Evolutionary conservation across 2,797 vertebrate genomes (phyloP).

Genomic region (Enteromius paludinosus): DNA sequence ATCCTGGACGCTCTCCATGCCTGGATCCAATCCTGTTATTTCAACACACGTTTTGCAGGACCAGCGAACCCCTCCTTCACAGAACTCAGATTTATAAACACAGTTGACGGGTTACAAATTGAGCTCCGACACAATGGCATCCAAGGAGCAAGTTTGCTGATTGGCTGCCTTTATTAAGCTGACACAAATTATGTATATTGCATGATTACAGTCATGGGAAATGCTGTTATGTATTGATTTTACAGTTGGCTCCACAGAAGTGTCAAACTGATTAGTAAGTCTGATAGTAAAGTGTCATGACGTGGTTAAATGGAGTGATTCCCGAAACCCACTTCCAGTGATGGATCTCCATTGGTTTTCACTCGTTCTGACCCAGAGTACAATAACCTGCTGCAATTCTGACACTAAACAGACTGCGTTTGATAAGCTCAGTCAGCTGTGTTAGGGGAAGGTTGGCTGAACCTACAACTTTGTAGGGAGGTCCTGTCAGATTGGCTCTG

Average conservation of each 20-base stretch:
- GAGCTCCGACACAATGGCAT: constrained; percentile 6
- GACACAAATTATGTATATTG: not conserved
- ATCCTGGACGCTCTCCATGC: constrained; percentile 47
- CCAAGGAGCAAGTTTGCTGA: not conserved
- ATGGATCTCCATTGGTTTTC: not conserved
- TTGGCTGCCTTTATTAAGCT: constrained; percentile 7
- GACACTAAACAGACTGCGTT: constrained; percentile 36
- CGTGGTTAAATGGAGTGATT: constrained; percentile 3
- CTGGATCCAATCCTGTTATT: constrained; percentile 39
- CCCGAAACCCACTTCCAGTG: constrained; percentile 7
- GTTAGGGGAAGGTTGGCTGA: constrained; percentile 7
- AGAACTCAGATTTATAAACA: constrained; percentile 44
- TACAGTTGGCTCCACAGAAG: not conserved
- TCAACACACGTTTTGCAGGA: constrained; percentile 45
- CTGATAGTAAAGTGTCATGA: constrained; percentile 35
- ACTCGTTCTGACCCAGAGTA: constrained; percentile 8
- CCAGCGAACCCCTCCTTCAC: constrained; percentile 14
- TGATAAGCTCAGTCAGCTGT: constrained; percentile 27
- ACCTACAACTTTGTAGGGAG: not conserved
- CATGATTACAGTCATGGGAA: constrained; percentile 45
- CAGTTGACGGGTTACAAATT: constrained; percentile 32
- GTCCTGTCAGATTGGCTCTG: constrained; percentile 13
- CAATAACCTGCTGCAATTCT: constrained; percentile 24
- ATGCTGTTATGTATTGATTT: constrained; percentile 3
- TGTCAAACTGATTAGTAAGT: constrained; percentile 20